Percentiles rank a stretch among this genome's conserved stretches.
Conservation (phyloP, 2,888 invertebrate genomes). For the Geotrupes spiniger region DNA sequence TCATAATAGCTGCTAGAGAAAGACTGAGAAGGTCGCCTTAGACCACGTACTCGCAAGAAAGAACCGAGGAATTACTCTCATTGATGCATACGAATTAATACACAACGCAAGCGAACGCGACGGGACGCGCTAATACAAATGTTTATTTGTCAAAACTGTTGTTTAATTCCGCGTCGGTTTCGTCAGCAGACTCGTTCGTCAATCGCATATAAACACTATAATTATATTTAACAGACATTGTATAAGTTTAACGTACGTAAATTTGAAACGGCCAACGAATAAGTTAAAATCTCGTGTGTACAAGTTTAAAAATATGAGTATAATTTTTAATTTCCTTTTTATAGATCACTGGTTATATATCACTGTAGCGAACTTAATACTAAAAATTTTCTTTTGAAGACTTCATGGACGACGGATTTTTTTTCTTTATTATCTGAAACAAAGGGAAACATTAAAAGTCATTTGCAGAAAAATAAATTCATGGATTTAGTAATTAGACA, state of each 20-base stretch:
- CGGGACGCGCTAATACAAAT: background rate
- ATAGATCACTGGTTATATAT: conserved; percentile 13
- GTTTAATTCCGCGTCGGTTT: background rate
- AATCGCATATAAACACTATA: too few relatives aligned
- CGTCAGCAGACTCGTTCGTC: too few relatives aligned
- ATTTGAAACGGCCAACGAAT: conserved; percentile 1
- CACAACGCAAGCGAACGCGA: conserved; percentile 2
- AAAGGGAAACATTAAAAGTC: too few relatives aligned
- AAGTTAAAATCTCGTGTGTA: background rate
- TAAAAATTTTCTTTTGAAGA: conserved; percentile 25
- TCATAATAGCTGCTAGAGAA: conserved; percentile 40
- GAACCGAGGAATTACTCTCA: conserved; percentile 8
- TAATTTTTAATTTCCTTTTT: background rate
- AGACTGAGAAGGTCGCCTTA: conserved; percentile 25
- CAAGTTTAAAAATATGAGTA: conserved; percentile 8
- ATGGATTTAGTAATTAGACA: too few relatives aligned
- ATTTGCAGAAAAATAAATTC: too few relatives aligned
- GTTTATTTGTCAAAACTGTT: conserved; percentile 1
- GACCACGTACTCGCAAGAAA: conserved; percentile 8
- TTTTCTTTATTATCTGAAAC: conserved; percentile 30
- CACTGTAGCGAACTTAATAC: conserved; percentile 18
- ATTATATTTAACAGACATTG: too few relatives aligned
- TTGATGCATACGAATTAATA: conserved; percentile 4
- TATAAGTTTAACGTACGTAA: conserved; percentile 8
- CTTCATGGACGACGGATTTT: conserved; percentile 31